Base-by-base conservation (phyloP, 2,888 invertebrate species). In the Plusia festucae region DNA sequence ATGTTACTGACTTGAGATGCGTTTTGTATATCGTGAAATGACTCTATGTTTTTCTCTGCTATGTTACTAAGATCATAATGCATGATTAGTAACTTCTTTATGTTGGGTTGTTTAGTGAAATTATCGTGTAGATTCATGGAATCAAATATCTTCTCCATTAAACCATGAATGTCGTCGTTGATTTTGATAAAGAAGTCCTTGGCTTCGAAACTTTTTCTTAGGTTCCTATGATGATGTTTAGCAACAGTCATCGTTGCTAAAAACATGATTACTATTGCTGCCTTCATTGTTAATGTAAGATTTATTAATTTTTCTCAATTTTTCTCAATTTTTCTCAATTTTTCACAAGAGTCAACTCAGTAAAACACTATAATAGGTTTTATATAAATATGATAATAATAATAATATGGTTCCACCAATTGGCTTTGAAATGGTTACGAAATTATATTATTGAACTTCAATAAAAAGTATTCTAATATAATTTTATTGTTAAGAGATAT, bases 121-220 rank as follows among this genome's bases (percentile, higher is more conserved):
- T 77, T 72, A 20, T 68, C 55, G 9, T 67, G 46, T 2, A 87
- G 54, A 62, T 82, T 81, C 9, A 88, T 61, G 8, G 58, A 60
- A 11, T 74, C 57, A 20, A 89, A 86, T 46, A 89, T 18, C 54
- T 82, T 78, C 56, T 88, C 83, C 16, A 81, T 69, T 5, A 74
- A 54, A 16, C 16, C 44, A 40, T 86, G 82, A 11, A 88, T 65
- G 5, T 69, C 61, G 22, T 65, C 61, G 44, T 81, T 80, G 2
- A 79, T 71, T 57, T 71, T 73, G 18, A 74, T 52, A 44, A 84
- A 81, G 15, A 79, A 68, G 30, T 78, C 78, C 2, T 64, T 53
- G 57, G 73, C 76, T 53, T 58, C 5, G 71, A 61, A 20, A 70
- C 67, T 15, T 58, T 70, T 3, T 46, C n/a, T 2, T 65, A 59